A percentile compares a stretch with the other conserved stretches of the same genome.
Evolutionary conservation across 1,140 invertebrate species (phyloP).

Genomic region (Oppia nitens): DNA sequence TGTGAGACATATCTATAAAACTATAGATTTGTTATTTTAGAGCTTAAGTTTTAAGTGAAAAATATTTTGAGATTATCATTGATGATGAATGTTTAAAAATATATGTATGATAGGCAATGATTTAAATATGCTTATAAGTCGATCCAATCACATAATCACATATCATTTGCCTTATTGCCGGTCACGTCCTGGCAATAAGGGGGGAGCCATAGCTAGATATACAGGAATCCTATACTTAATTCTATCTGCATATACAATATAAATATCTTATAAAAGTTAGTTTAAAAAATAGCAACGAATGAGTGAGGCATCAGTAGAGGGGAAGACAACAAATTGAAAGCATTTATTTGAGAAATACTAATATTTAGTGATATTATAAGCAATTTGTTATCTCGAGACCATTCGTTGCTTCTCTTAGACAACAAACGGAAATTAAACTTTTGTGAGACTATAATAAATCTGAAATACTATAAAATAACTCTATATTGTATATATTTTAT

Average conservation of each 20-base stretch:
- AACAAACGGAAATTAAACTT: constrained; percentile 7
- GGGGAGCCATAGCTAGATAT: neutral
- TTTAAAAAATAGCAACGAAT: neutral
- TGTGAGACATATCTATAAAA: too few relatives aligned
- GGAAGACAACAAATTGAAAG: neutral
- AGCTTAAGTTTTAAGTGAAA: neutral
- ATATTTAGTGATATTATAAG: neutral
- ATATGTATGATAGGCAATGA: neutral
- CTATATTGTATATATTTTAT: neutral
- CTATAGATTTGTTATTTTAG: neutral
- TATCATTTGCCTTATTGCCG: constrained; percentile 3
- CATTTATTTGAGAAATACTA: neutral
- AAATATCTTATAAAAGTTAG: neutral
- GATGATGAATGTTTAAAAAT: neutral
- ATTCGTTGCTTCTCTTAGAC: neutral
- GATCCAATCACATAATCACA: neutral
- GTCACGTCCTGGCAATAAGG: constrained; percentile 4
- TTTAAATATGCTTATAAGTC: neutral
- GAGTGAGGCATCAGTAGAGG: constrained; percentile 1
- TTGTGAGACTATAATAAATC: neutral
- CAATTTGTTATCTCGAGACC: constrained; percentile 1
- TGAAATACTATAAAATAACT: neutral
- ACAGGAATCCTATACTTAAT: neutral
- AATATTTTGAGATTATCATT: neutral
- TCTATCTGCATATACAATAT: neutral